Evolutionary conservation across 2,888 invertebrate species (phyloP).

Genomic region (Lycia hirtaria): DNA sequence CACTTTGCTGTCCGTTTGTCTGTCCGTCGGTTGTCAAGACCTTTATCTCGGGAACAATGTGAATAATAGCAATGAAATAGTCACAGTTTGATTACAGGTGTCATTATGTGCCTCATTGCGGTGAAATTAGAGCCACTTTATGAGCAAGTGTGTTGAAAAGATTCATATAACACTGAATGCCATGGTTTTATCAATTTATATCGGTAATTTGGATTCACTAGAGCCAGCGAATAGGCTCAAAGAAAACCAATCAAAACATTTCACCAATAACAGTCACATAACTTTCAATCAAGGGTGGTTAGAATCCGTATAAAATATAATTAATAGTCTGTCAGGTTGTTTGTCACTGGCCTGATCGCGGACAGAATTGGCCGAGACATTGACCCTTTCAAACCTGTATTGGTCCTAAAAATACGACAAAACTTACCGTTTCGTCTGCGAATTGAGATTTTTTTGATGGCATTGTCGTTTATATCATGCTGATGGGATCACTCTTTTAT

Average conservation of each 20-base stretch:
- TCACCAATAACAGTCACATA: constrained; percentile 9
- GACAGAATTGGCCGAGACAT: constrained; percentile 21
- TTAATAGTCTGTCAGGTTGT: constrained; percentile 11
- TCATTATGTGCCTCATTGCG: too few relatives aligned
- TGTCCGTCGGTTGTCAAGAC: too few relatives aligned
- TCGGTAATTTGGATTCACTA: neutral
- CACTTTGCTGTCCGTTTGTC: too few relatives aligned
- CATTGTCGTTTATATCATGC: neutral
- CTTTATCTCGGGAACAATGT: too few relatives aligned
- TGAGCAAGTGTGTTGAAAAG: too few relatives aligned
- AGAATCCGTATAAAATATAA: constrained; percentile 10
- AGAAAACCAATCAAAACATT: neutral
- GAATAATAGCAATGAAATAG: too few relatives aligned
- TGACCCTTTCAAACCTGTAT: constrained; percentile 24
- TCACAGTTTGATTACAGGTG: too few relatives aligned
- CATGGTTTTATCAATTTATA: neutral
- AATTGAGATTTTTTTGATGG: neutral
- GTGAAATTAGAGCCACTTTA: too few relatives aligned
- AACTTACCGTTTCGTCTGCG: constrained; percentile 16
- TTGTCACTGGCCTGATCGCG: constrained; percentile 12
- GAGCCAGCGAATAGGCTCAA: neutral
- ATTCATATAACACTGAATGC: too few relatives aligned
- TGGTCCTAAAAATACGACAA: constrained; percentile 24
- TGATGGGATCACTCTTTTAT: neutral
- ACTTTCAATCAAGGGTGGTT: constrained; percentile 13